phyloP scores from a whole-genome alignment of 2,888 invertebrate species.

The Tineola bisselliella region DNA sequence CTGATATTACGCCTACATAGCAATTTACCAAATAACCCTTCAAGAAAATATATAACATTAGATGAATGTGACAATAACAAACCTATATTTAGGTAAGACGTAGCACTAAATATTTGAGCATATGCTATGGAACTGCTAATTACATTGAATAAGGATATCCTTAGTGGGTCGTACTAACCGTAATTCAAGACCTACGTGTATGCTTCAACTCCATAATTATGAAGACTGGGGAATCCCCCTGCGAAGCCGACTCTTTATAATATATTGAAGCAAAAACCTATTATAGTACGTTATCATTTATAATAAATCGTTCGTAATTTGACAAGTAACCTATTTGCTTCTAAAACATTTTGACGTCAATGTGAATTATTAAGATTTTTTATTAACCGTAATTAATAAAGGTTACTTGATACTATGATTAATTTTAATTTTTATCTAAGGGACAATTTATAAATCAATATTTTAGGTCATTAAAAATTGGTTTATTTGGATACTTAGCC shows the following conservation, averaged over 20 bases:
- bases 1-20: too few species aligned
- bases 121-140: conserved; percentile 1
- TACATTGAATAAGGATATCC: neutral
- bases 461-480: too few species aligned
- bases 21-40: too few species aligned
- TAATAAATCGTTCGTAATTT: neutral
- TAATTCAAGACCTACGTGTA: conserved; percentile 2
- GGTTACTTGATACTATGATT: too few species aligned
- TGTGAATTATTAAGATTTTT: too few species aligned
- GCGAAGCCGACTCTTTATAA: neutral
- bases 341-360: too few species aligned
- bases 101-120: neutral
- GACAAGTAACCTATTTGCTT: too few species aligned
- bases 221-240: neutral
- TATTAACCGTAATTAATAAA: too few species aligned
- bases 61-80: neutral
- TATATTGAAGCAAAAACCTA: neutral
- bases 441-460: too few species aligned
- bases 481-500: too few species aligned
- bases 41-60: neutral
- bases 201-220: conserved; percentile 9
- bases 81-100: neutral
- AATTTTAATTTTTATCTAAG: too few species aligned
- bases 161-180: neutral
- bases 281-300: conserved; percentile 2